Evolutionary conservation across 2,888 invertebrate species (phyloP), one percentile per base, ranked within the genome.

Genomic region (Galerucella nymphaeae): DNA sequence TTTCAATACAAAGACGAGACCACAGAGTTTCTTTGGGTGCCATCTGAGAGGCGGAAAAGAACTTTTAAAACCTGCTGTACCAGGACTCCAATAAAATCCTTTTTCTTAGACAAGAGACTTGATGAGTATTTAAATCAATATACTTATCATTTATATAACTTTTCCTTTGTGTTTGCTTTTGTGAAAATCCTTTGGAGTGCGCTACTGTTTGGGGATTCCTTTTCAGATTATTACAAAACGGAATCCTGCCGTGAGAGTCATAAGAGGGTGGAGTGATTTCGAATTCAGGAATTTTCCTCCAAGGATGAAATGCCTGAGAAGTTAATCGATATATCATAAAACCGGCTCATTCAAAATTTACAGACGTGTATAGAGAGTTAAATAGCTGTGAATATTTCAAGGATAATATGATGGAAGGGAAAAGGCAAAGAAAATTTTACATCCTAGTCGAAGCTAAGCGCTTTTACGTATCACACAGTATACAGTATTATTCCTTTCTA

Each of bases 151-250:
- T 38, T 38, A 38, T 8, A 9, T 38, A 6, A 45, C 11, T 13
- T 45, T 13, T 45, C 45, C n/a, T 30, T 13, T 30, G 23, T 23
- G 14, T 59, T 59, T 30, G 1, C 14, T n/a, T 58, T n/a, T 5
- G 30, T 38, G 18, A 63, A 63, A 63, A 45, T 13, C 71, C 30
- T 59, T 4, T 5, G 2, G 42, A 11, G 9, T 11, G 14, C 61
- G 61, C 61, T 11, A 9, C 6, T 38, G 61, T 42, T 64, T 70
- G 66, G 70, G 70, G 63, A 76, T 74, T 74, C 74, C 74, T 74
- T 70, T 71, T 67, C 64, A 74, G 78, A 79, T 77, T 78, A 80
- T 73, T 73, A 66, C 73, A 62, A 63, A 73, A 63, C 59, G 70
- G 70, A 70, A 70, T 69, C 66, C 62, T 64, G 64, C 23, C 58